These are phyloP conservation scores for Agrochola lychnidis DNA, from an alignment of 2,888 invertebrate species.

Conservation along the genomic window DNA sequence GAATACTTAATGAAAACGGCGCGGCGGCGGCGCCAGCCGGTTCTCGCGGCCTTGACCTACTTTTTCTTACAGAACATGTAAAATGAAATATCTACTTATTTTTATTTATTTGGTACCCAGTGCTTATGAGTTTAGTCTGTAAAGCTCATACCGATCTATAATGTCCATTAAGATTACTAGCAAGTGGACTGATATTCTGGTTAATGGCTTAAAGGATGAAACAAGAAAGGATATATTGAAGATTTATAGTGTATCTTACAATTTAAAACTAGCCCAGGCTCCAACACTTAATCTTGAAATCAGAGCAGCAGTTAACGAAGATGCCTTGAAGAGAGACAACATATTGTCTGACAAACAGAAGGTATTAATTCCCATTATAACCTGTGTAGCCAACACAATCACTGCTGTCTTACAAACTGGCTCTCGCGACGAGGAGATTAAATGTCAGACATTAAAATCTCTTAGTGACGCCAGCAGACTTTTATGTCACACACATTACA, in stretches of 20 bases:
- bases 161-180: not conserved
- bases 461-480: conserved; percentile 27
- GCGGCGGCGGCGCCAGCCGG: not conserved
- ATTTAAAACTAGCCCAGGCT: conserved; percentile 11
- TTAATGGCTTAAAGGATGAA: no score
- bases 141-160: not conserved
- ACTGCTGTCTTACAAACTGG: not conserved
- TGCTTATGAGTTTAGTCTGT: not conserved
- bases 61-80: not conserved
- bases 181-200: no score
- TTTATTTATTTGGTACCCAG: no score
- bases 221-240: not conserved
- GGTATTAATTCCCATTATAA: conserved; percentile 7
- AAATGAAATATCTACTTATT: no score
- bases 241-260: not conserved
- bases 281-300: conserved; percentile 15
- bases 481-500: conserved; percentile 6
- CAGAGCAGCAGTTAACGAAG: conserved; percentile 21
- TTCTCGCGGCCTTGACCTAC: not conserved
- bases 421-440: not conserved
- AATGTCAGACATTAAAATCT: conserved; percentile 11
- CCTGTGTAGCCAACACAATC: conserved; percentile 8
- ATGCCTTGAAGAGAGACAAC: conserved; percentile 7
- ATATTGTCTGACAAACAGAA: conserved; percentile 9
- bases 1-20: not conserved